phyloP scores from a whole-genome alignment of 2,888 invertebrate genomes.

The Eristalis intricaria region DNA sequence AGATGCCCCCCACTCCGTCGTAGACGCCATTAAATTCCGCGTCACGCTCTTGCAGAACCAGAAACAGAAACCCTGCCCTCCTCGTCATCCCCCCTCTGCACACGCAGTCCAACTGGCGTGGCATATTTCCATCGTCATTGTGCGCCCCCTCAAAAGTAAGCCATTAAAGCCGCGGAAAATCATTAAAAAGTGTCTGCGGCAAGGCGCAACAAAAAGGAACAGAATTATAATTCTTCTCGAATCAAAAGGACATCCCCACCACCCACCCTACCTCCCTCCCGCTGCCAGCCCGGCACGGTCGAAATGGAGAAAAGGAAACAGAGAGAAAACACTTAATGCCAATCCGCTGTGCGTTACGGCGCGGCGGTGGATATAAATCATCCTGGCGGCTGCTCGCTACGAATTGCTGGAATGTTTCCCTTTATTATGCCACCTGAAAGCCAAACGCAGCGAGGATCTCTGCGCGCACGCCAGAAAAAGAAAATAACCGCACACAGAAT shows the following conservation, averaged over 20 bases:
- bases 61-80: background rate
- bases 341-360: constrained; percentile 23
- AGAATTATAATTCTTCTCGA: background rate
- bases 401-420: constrained; percentile 3
- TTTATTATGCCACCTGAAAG: constrained; percentile 36
- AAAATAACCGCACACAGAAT: background rate
- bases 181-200: constrained; percentile 2
- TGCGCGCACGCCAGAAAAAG: background rate
- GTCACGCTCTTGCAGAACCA: background rate
- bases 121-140: background rate
- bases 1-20: background rate
- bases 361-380: constrained; percentile 51
- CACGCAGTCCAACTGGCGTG: no score
- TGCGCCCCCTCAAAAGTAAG: background rate
- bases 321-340: constrained; percentile 49
- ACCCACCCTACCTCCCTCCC: background rate
- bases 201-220: background rate
- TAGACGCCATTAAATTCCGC: background rate
- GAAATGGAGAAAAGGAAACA: constrained; percentile 1
- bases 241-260: constrained; percentile 23
- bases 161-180: constrained; percentile 4
- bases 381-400: constrained; percentile 7
- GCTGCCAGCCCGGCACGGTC: background rate
- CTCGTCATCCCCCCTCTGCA: background rate
- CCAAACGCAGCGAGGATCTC: constrained; percentile 11